Percentiles rank a stretch among this genome's conserved stretches.
Conservation (phyloP, 2,113 vertebrate genomes). For the Oryzias woworae region DNA sequence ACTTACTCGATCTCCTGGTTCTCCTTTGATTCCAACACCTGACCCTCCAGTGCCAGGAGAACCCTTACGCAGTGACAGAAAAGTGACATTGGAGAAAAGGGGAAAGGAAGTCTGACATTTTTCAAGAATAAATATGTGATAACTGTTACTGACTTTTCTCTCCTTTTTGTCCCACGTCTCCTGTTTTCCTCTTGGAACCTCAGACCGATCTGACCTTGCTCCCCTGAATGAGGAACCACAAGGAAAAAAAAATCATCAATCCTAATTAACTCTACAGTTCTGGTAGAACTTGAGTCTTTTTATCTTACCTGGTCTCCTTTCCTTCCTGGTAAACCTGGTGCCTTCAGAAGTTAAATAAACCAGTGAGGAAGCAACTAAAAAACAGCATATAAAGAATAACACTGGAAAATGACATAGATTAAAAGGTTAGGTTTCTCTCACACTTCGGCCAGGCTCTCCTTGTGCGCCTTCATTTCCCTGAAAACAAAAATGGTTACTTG, state of each 20-base stretch:
- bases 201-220: conserved; percentile 76
- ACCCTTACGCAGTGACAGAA: conserved; percentile 76
- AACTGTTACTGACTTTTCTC: conserved; percentile 75
- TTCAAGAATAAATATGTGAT: neutral
- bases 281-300: neutral
- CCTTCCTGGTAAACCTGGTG: conserved; percentile 57
- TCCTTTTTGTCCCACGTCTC: conserved; percentile 79
- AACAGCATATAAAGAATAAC: neutral
- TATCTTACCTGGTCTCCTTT: conserved; percentile 77
- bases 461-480: conserved; percentile 86
- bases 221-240: conserved; percentile 68
- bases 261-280: neutral
- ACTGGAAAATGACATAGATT: conserved; percentile 9
- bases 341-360: conserved; percentile 52
- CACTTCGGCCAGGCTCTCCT: conserved; percentile 83
- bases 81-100: neutral
- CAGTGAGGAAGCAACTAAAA: conserved; percentile 16
- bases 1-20: conserved; percentile 87
- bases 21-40: conserved; percentile 87
- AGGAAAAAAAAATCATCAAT: neutral
- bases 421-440: conserved; percentile 66
- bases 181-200: conserved; percentile 80
- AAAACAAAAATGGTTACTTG: conserved; percentile 39
- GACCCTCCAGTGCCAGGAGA: conserved; percentile 75
- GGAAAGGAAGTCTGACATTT: neutral